These are phyloP conservation scores for Gastracanthus pulcherrimus DNA, from an alignment of 2,888 invertebrate genomes.

Conservation along the genomic window DNA sequence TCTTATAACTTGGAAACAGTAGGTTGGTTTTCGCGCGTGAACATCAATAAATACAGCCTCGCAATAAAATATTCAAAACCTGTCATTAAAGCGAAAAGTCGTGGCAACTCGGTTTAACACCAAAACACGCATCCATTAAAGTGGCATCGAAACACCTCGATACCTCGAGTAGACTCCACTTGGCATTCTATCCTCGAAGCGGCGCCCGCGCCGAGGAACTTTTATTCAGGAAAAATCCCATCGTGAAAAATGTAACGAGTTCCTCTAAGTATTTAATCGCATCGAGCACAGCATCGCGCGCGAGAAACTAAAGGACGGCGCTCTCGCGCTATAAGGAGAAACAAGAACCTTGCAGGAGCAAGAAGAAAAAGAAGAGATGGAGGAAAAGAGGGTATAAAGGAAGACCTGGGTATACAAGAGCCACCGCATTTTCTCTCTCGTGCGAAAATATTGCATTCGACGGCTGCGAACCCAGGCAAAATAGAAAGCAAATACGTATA, in stretches of 20 bases:
- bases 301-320: not conserved
- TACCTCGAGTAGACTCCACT: not conserved
- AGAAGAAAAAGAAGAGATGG: not conserved
- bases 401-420: not conserved
- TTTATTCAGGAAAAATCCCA: not conserved
- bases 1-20: not conserved
- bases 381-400: not conserved
- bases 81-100: not conserved
- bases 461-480: not conserved
- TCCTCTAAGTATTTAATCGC: slow-evolving; percentile 28
- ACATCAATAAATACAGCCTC: not conserved
- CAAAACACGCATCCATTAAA: not conserved
- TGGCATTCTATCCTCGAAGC: not conserved
- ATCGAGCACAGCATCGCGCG: not conserved
- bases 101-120: no score
- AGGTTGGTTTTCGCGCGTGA: no score
- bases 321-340: not conserved
- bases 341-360: not conserved
- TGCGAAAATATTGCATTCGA: slow-evolving; percentile 6
- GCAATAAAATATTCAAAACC: not conserved
- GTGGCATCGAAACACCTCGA: not conserved
- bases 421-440: not conserved
- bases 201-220: not conserved
- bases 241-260: slow-evolving; percentile 30
- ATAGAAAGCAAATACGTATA: not conserved